Conservation (phyloP, 2,797 vertebrate genomes). For the Diplodus puntazzo region DNA sequence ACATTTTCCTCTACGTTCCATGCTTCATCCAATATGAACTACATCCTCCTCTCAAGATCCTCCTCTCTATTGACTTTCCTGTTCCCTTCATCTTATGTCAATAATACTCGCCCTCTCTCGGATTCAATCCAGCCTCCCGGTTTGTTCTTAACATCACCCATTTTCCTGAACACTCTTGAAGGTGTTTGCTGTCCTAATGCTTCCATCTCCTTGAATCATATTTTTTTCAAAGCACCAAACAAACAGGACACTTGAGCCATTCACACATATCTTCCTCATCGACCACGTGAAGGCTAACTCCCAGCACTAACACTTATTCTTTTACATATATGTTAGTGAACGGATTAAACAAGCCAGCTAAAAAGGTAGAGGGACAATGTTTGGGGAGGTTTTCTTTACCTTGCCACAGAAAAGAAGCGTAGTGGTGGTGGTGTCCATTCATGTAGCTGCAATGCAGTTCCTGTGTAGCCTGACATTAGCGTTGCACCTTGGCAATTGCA, state of each 20-base stretch:
- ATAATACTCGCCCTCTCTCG: neutral
- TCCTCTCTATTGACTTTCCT: neutral
- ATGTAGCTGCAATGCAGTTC: too few relatives aligned
- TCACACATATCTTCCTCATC: neutral
- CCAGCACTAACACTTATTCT: neutral
- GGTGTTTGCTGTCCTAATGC: neutral
- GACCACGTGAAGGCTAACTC: neutral
- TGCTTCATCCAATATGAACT: neutral
- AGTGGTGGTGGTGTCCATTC: too few relatives aligned
- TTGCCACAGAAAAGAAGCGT: too few relatives aligned
- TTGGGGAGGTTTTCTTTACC: too few relatives aligned
- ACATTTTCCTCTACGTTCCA: neutral
- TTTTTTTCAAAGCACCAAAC: neutral
- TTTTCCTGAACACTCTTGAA: neutral
- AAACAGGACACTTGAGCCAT: neutral
- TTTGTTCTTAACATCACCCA: conserved; percentile 1
- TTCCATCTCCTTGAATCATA: neutral
- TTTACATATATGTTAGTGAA: too few relatives aligned
- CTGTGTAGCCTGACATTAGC: too few relatives aligned
- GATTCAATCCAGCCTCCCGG: neutral
- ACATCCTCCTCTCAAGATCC: neutral
- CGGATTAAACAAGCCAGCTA: too few relatives aligned
- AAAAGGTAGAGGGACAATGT: too few relatives aligned
- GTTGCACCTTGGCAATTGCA: too few relatives aligned
- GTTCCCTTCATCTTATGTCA: conserved; percentile 6